Evolutionary conservation across 2,113 vertebrate genomes (phyloP), one percentile per base, ranked within the genome.

Genomic region (Gallinago undulata): DNA sequence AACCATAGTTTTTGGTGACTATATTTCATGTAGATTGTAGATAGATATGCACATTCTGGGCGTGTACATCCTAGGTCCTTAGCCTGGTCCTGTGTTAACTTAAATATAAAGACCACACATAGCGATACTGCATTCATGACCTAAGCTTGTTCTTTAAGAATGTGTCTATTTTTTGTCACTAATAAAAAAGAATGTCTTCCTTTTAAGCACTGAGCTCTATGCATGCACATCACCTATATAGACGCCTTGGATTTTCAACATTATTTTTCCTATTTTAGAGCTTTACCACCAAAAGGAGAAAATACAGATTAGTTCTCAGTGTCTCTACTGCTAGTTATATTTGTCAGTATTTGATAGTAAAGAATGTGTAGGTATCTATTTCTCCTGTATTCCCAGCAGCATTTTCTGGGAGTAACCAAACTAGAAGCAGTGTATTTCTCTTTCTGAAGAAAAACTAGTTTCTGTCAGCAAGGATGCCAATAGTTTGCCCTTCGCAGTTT

Each of bases 51-150:
- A 16, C 8, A 10, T 37, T 70, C 16, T 3, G 9, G 35, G 21
- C 24, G 24, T 0, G 1, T 2, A 7, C 14, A 13, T 17, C 3
- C 3, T 14, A 55, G 23, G 24, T 41, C 31, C 27, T 84, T 70
- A 47, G 22, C 33, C 25, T 22, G 35, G 6, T 35, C 45, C 39
- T 33, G 13, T 27, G 23, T 41, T 72, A 57, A 64, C 21, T 30
- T 48, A 22, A 6, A 43, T n/a, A 16, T 45, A 33, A 69, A 68
- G n/a, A 45, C 19, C 37, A 50, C 31, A 33, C 12, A 47, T 1
- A 67, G 23, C 27, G 23, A 15, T 13, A 16, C 53, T 6, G 10
- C 12, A 31, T 23, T 51, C 17, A 33, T 55, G 19, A 56, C 15
- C 45, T 73, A 18, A 28, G 12, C 39, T 73, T 60, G 17, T 41